These are phyloP conservation scores for Himalopsyche tibetana DNA, from an alignment of 2,888 invertebrate species.

Conservation along the genomic window DNA sequence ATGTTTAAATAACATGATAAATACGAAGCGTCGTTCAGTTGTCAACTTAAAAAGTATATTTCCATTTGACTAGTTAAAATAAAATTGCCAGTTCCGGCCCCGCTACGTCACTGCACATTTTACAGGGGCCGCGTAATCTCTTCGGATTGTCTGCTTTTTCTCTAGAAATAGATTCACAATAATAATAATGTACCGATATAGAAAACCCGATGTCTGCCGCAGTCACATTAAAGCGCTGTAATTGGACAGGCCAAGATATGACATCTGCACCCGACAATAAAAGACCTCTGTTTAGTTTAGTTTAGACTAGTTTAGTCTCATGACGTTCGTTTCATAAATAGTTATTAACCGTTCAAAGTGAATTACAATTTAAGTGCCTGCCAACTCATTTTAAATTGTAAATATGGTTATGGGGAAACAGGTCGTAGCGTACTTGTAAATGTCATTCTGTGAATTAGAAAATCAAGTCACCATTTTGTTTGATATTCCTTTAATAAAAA, in stretches of 20 bases:
- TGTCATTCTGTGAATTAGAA: too few species aligned
- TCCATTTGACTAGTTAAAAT: neutral
- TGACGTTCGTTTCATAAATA: neutral
- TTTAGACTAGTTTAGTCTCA: neutral
- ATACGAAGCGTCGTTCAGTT: too few species aligned
- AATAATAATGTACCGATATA: conserved; percentile 16
- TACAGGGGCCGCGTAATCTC: neutral
- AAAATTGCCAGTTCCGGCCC: neutral
- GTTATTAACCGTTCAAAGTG: neutral
- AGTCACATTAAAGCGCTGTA: neutral
- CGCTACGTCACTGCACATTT: neutral
- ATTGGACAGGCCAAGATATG: conserved; percentile 8
- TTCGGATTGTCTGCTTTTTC: neutral
- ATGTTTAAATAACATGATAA: too few species aligned
- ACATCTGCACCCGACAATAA: conserved; percentile 4
- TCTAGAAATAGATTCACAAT: conserved; percentile 19
- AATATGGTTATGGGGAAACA: neutral
- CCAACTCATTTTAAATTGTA: neutral
- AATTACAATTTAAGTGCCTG: neutral
- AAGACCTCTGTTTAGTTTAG: neutral
- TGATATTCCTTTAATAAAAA: too few species aligned
- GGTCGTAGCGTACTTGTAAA: too few species aligned
- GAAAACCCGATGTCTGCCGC: conserved; percentile 10
- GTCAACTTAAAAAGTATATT: too few species aligned
- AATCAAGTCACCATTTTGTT: too few species aligned